Conservation (phyloP, 37 sponge, comb jelly and placozoan genomes). For the Beroe forskalii region DNA sequence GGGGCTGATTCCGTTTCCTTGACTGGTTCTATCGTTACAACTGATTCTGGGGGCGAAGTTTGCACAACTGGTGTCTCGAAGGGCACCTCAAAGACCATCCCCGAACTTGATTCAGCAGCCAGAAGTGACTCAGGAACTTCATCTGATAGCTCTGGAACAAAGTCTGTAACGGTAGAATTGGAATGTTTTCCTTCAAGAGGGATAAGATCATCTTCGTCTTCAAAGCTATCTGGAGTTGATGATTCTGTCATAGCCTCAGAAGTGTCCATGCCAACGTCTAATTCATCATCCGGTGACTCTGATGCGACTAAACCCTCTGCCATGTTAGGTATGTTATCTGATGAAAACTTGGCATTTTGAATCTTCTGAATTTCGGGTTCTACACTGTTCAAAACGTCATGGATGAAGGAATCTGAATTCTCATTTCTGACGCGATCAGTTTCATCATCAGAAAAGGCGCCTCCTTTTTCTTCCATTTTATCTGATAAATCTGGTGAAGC, state of each 20-base stretch:
- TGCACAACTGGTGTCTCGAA: background rate
- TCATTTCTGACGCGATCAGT: background rate
- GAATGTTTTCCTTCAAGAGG: background rate
- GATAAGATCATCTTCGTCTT: background rate
- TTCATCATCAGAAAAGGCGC: background rate
- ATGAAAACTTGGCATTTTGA: background rate
- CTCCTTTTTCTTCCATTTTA: background rate
- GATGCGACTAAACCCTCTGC: background rate
- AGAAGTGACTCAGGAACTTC: background rate
- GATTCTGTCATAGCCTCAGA: background rate
- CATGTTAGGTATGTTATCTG: background rate
- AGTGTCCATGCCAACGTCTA: background rate
- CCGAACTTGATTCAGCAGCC: background rate
- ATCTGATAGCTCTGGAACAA: background rate
- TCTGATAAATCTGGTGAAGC: background rate
- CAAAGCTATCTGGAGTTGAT: background rate
- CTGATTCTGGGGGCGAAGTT: background rate
- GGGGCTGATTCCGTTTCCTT: background rate
- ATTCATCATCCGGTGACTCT: background rate
- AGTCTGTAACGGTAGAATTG: background rate
- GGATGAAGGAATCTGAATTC: background rate
- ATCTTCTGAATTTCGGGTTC: background rate
- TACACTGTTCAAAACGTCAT: background rate
- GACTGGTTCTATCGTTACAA: background rate
- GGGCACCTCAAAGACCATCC: background rate